Evolutionary conservation across 2,113 vertebrate genomes (phyloP).

Genomic region (Cercocebus atys): DNA sequence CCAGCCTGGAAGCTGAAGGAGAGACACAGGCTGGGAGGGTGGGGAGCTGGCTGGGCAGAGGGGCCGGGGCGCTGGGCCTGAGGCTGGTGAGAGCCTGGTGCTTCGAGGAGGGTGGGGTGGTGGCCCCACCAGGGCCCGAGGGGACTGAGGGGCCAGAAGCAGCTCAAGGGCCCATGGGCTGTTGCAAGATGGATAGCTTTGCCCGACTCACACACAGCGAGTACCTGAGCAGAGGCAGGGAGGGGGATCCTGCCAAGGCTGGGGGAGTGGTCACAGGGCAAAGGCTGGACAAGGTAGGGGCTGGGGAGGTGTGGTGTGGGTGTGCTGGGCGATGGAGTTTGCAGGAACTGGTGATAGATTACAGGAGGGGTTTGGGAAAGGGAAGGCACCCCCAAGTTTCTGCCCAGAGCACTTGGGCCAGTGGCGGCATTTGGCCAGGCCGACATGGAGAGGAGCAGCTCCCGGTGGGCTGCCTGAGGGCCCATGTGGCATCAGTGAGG

Average conservation of each 20-base stretch:
- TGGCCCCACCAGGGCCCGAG: accelerated
- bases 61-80: accelerated
- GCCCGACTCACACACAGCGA: too few species aligned
- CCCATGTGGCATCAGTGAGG: accelerated
- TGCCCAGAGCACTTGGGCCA: not conserved
- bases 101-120: accelerated
- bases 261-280: too few species aligned
- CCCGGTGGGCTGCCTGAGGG: accelerated
- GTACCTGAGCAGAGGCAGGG: not conserved
- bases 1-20: not conserved
- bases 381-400: not conserved
- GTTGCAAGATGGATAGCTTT: accelerated
- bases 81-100: accelerated
- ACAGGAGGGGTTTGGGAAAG: not conserved
- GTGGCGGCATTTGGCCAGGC: not conserved
- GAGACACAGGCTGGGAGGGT: not conserved
- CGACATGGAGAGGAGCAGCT: too few species aligned
- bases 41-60: accelerated
- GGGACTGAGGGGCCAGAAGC: accelerated
- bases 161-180: accelerated
- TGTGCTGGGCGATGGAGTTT: too few species aligned
- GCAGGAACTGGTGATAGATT: too few species aligned
- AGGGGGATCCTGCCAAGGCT: not conserved
- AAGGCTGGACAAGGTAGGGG: not conserved
- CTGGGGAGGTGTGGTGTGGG: too few species aligned